Evolutionary conservation across 1,140 invertebrate genomes (phyloP).

Genomic region (Diorhabda elongata): DNA sequence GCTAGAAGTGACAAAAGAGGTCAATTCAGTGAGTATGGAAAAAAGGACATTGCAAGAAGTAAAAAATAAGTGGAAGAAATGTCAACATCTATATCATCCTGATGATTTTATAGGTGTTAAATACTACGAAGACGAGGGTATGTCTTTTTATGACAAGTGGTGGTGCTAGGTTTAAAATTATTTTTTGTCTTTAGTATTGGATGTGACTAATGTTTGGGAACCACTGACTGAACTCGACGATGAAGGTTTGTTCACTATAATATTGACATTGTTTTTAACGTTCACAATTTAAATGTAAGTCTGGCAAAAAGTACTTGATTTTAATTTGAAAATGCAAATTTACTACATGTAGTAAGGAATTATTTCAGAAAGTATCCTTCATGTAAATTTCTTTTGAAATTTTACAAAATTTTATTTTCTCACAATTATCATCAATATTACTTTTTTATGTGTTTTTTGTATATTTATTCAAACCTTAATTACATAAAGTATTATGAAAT

Average conservation of each 20-base stretch:
- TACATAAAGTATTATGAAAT: too few species aligned
- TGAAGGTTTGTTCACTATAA: conserved; percentile 18
- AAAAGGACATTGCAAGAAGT: conserved; percentile 35
- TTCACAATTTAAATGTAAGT: conserved; percentile 19
- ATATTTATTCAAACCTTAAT: too few species aligned
- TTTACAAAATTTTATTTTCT: too few species aligned
- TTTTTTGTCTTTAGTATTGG: conserved; percentile 17
- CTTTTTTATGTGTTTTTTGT: too few species aligned
- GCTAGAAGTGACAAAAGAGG: conserved; percentile 30
- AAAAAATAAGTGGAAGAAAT: conserved; percentile 40
- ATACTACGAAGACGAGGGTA: conserved; percentile 27
- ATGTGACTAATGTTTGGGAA: conserved; percentile 25
- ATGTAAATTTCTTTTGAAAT: too few species aligned
- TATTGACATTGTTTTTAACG: conserved; percentile 14
- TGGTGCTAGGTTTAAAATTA: conserved; percentile 7
- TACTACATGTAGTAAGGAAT: too few species aligned
- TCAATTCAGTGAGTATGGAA: conserved; percentile 34
- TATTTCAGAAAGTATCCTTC: too few species aligned
- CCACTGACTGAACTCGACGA: conserved; percentile 23
- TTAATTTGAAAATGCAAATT: not conserved
- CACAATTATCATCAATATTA: too few species aligned
- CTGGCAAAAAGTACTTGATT: conserved; percentile 13
- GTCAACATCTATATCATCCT: conserved; percentile 21
- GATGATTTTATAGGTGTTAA: conserved; percentile 3
- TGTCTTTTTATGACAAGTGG: conserved; percentile 8